A percentile compares a stretch with the other conserved stretches of the same genome.
Conservation (phyloP, 2,888 invertebrate genomes). For the Glaucopsyche alexis region DNA sequence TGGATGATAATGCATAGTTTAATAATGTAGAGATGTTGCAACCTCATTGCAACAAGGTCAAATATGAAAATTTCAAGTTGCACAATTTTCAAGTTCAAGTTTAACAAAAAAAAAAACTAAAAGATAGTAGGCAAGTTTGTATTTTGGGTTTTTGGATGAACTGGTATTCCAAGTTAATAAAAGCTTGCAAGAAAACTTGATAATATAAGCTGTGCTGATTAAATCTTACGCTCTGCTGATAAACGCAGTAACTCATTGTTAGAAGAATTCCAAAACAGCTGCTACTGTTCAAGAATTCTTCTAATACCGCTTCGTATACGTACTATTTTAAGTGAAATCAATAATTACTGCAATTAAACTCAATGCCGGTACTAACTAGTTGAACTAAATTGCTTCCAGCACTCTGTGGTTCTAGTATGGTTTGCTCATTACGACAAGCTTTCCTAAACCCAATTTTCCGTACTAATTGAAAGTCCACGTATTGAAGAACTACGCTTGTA, state of each 20-base stretch:
- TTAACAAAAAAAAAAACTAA: too few species aligned
- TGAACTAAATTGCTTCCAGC: neutral
- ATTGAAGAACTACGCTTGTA: neutral
- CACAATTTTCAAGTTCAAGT: too few species aligned
- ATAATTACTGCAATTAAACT: constrained; percentile 4
- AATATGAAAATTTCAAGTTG: neutral
- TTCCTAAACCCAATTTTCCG: neutral
- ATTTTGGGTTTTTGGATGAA: too few species aligned
- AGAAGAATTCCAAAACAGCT: neutral
- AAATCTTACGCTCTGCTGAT: too few species aligned
- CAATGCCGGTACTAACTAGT: neutral
- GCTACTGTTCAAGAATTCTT: neutral
- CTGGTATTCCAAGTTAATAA: too few species aligned
- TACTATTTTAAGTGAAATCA: neutral
- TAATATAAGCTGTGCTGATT: too few species aligned
- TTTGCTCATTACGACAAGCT: constrained; percentile 7
- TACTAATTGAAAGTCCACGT: neutral
- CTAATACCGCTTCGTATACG: neutral
- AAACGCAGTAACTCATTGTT: too few species aligned
- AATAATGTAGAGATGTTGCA: neutral
- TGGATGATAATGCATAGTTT: neutral
- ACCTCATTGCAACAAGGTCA: neutral
- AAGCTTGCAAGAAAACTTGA: too few species aligned
- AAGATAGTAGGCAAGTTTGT: too few species aligned
- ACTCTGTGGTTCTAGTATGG: neutral